Evolutionary conservation across 2,797 vertebrate genomes (phyloP).

Genomic region (Potorous gilbertii): DNA sequence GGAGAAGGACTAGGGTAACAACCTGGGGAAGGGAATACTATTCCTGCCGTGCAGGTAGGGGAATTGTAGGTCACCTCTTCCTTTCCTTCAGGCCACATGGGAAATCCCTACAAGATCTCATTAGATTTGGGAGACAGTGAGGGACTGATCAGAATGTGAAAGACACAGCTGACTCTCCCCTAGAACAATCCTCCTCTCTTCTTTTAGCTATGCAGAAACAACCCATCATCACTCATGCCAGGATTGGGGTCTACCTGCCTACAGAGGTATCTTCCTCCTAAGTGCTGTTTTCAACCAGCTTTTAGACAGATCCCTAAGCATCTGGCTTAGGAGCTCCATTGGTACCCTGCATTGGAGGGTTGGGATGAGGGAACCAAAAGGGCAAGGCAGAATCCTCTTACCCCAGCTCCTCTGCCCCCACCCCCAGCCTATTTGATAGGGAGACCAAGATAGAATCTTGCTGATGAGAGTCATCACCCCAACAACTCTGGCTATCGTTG

Average conservation of each 20-base stretch:
- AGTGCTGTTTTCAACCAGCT: background rate
- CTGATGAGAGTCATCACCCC: background rate
- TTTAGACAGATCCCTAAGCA: background rate
- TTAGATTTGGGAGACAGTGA: slow-evolving; percentile 12
- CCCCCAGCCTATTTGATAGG: background rate
- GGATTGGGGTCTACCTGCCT: background rate
- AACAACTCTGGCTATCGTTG: background rate
- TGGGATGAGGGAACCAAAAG: background rate
- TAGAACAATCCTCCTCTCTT: background rate
- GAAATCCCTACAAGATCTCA: background rate
- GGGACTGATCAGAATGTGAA: background rate
- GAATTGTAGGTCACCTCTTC: background rate
- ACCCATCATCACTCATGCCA: background rate
- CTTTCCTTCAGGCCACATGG: slow-evolving; percentile 12
- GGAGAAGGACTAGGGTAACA: slow-evolving; percentile 15
- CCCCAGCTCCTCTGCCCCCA: background rate
- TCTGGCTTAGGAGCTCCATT: slow-evolving; percentile 8
- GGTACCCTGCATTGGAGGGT: background rate
- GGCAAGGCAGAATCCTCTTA: background rate
- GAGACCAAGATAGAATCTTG: background rate
- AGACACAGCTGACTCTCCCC: background rate
- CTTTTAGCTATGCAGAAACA: slow-evolving; percentile 1
- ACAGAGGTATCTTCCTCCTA: background rate
- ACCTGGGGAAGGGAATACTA: background rate
- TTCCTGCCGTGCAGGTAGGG: background rate